Base-by-base conservation (phyloP, 2,113 vertebrate genomes). In the Onychostruthus taczanowskii region DNA sequence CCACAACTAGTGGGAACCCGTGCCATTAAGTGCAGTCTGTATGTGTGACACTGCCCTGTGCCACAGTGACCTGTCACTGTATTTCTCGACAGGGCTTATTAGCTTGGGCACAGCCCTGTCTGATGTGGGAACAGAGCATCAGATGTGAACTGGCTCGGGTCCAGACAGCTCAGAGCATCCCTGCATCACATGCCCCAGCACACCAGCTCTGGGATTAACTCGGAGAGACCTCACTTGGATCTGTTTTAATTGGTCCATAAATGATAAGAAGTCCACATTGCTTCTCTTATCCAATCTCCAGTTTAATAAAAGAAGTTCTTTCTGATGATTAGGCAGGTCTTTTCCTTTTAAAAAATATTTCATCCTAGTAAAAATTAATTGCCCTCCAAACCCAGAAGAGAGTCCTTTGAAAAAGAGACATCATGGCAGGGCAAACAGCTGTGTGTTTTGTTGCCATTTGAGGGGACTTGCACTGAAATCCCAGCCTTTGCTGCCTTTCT, bases 191-290 rank as follows among this genome's bases (percentile, higher is more conserved):
- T 14, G 2, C 69, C 77, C 56, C 91, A 82, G 69, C 80, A 86
- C 81, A 87, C 66, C 53, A 78, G 66, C 77, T 41, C 88, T 43
- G 44, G 72, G 61, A 88, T 91, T 90, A 92, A n/a, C 87, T 90
- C 28, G 58, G 69, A n/a, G 37, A 93, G 58, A 62, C 49, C 84
- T 95, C 73, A 21, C 87, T 94, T 77, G 41, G 37, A 31, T 74
- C 85, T 87, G 28, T 31, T 95, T 94, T 95, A 96, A 94, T 93
- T 93, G 88, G 83, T 84, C 56, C 56, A 64, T 64, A 96, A 86
- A 84, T 58, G 92, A 87, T 90, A 92, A 81, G 79, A 78, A 80
- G 19, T 23, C 76, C 41, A 56, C 31, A 53, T 58, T 74, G 27
- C 47, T 89, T 75, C 73, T 67, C 55, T 72, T 63, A 75, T 37